Evolutionary conservation across 2,797 vertebrate species (phyloP).

Genomic region (Tragopan temminckii): DNA sequence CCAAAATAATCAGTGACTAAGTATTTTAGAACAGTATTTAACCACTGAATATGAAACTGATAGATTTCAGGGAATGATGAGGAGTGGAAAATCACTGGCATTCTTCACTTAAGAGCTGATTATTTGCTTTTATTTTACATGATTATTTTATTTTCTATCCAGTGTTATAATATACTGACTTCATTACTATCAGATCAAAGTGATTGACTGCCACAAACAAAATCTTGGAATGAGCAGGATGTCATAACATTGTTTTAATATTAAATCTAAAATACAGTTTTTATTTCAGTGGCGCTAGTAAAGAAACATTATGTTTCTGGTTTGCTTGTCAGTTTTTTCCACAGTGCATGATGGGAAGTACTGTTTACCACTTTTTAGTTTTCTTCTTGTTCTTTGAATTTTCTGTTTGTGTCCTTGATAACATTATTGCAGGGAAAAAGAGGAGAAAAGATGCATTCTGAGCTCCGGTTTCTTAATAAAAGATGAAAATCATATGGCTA

Average conservation of each 20-base stretch:
- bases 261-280: too few species aligned
- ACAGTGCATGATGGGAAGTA: background rate
- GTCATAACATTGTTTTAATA: background rate
- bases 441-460: background rate
- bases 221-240: background rate
- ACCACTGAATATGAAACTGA: background rate
- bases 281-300: background rate
- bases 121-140: background rate
- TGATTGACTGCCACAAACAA: background rate
- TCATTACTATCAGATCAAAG: background rate
- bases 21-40: slow-evolving; percentile 1
- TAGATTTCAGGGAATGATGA: background rate
- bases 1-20: background rate
- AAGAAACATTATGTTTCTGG: background rate
- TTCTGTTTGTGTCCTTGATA: background rate
- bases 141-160: background rate
- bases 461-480: background rate
- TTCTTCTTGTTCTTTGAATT: background rate
- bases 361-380: background rate
- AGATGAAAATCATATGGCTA: background rate
- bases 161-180: background rate
- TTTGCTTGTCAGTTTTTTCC: background rate
- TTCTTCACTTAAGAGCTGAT: background rate
- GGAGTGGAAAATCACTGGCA: background rate
- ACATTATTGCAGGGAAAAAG: background rate